phyloP scores from a whole-genome alignment of 2,797 vertebrate genomes.

The Chloroceryle inda region DNA sequence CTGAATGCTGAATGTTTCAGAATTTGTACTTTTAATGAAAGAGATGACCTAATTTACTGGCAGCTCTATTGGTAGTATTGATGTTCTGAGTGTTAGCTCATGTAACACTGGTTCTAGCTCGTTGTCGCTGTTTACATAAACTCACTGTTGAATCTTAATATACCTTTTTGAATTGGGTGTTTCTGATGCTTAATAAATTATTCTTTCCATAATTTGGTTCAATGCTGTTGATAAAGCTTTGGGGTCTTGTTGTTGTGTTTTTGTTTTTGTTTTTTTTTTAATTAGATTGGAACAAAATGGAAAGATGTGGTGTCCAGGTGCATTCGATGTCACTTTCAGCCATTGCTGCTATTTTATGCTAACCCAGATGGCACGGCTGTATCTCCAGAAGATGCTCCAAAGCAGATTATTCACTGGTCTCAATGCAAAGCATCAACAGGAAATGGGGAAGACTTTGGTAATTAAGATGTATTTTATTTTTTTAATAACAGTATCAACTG shows the following conservation, averaged over 20 bases:
- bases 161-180: neutral
- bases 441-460: constrained; percentile 86
- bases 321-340: constrained; percentile 95
- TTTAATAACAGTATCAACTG: neutral
- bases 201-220: neutral
- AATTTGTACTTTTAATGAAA: neutral
- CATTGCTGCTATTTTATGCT: constrained; percentile 94
- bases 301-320: constrained; percentile 96
- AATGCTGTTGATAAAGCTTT: neutral
- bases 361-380: constrained; percentile 94
- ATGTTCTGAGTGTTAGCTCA: neutral
- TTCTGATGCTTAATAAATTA: neutral
- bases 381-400: constrained; percentile 86
- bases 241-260: neutral
- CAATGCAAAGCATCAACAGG: constrained; percentile 80
- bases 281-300: constrained; percentile 92
- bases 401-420: constrained; percentile 82
- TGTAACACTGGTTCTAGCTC: neutral
- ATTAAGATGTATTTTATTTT: neutral
- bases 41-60: neutral
- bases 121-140: neutral
- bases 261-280: neutral
- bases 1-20: neutral
- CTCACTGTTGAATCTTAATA: neutral
- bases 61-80: neutral